phyloP scores from a whole-genome alignment of 1,140 invertebrate genomes.

The Parapsyche elsis region DNA sequence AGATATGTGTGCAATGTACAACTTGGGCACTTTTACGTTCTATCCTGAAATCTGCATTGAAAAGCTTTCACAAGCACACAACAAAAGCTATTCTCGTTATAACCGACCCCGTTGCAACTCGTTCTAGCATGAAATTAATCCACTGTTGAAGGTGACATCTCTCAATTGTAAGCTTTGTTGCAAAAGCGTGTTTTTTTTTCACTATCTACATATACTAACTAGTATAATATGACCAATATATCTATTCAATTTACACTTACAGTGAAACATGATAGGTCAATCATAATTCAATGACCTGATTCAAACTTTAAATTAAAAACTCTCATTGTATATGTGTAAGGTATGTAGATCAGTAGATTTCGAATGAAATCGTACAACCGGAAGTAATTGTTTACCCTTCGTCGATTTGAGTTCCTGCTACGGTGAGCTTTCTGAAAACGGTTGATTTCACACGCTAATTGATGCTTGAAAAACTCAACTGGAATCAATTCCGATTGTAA shows the following conservation, averaged over 20 bases:
- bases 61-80: slow-evolving; percentile 12
- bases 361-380: not conserved
- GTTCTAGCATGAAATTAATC: slow-evolving; percentile 10
- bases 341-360: not conserved
- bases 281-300: too few relatives aligned
- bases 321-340: too few relatives aligned
- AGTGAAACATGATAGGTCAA: too few relatives aligned
- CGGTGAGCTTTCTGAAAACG: not conserved
- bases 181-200: not conserved
- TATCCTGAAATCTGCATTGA: not conserved
- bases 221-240: too few relatives aligned
- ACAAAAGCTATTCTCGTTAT: slow-evolving; percentile 12
- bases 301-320: too few relatives aligned
- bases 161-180: not conserved
- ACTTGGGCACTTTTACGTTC: too few relatives aligned
- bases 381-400: not conserved
- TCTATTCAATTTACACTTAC: too few relatives aligned
- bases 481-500: too few relatives aligned
- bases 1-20: too few relatives aligned
- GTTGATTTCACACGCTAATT: too few relatives aligned
- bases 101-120: slow-evolving; percentile 3
- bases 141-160: slow-evolving; percentile 20
- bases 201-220: not conserved
- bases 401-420: not conserved
- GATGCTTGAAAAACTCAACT: too few relatives aligned